phyloP scores from a whole-genome alignment of 2,888 invertebrate genomes.

The Apamea sordens region DNA sequence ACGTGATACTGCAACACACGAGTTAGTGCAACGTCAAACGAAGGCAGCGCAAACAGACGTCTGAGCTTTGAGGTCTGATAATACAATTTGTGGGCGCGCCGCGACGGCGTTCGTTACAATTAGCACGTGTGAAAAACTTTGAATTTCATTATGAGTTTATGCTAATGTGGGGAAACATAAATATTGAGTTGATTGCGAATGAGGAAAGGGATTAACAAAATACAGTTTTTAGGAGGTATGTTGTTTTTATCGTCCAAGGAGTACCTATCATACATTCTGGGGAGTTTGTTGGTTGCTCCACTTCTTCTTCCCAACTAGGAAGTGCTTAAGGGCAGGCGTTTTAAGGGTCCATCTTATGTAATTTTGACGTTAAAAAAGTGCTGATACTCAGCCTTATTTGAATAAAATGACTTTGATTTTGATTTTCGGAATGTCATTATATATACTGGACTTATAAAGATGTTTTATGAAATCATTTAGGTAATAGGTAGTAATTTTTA shows the following conservation, averaged over 20 bases:
- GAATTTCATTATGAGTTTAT: conserved; percentile 52
- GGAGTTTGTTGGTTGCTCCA: neutral
- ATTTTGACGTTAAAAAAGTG: no score
- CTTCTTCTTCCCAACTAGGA: neutral
- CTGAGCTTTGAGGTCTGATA: conserved; percentile 81
- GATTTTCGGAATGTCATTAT: neutral
- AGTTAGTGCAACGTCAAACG: conserved; percentile 54
- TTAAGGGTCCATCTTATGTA: neutral
- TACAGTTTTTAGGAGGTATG: neutral
- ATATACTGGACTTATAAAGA: neutral
- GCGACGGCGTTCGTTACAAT: conserved; percentile 59
- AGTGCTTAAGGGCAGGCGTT: neutral
- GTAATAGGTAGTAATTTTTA: neutral
- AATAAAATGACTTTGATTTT: neutral
- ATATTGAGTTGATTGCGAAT: conserved; percentile 45
- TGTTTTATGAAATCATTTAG: neutral
- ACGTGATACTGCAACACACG: conserved; percentile 43
- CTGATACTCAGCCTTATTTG: neutral
- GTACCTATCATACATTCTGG: neutral
- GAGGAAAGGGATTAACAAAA: conserved; percentile 12
- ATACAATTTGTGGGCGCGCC: conserved; percentile 73
- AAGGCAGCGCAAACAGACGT: conserved; percentile 70
- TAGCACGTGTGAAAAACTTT: conserved; percentile 63
- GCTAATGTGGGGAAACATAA: conserved; percentile 47
- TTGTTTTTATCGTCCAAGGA: neutral